A percentile compares a stretch with the other conserved stretches of the same genome.
These are phyloP conservation scores for Uria aalge DNA, from an alignment of 2,113 vertebrate species.

Conservation along the genomic window DNA sequence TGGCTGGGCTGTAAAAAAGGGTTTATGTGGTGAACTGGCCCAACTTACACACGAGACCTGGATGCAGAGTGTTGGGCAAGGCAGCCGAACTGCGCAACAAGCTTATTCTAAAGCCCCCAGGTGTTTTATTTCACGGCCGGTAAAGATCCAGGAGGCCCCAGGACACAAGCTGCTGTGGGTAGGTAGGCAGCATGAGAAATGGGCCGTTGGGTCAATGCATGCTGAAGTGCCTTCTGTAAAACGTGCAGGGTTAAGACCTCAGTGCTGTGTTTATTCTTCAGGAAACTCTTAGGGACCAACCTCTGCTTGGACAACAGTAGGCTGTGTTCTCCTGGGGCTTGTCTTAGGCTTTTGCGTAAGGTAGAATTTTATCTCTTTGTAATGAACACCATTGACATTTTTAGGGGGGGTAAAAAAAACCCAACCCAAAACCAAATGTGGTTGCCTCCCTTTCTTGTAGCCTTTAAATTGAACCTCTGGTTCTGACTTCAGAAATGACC, in stretches of 20 bases:
- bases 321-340: neutral
- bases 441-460: neutral
- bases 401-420: neutral
- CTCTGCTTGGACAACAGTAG: neutral
- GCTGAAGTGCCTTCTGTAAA: neutral
- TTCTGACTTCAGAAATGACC: neutral
- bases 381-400: neutral
- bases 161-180: neutral
- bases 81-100: neutral
- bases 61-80: neutral
- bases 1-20: neutral
- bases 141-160: neutral
- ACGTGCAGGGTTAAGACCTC: neutral
- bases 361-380: neutral
- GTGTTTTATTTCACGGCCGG: neutral
- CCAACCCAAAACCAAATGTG: too few species aligned
- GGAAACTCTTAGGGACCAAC: neutral
- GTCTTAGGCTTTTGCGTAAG: neutral
- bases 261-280: neutral
- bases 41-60: neutral
- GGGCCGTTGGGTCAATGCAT: neutral
- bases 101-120: neutral
- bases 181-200: neutral
- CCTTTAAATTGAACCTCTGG: neutral
- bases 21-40: neutral